Evolutionary conservation across 2,797 vertebrate species (phyloP), one percentile per base, ranked within the genome.

Genomic region (Epinephelus malabaricus): DNA sequence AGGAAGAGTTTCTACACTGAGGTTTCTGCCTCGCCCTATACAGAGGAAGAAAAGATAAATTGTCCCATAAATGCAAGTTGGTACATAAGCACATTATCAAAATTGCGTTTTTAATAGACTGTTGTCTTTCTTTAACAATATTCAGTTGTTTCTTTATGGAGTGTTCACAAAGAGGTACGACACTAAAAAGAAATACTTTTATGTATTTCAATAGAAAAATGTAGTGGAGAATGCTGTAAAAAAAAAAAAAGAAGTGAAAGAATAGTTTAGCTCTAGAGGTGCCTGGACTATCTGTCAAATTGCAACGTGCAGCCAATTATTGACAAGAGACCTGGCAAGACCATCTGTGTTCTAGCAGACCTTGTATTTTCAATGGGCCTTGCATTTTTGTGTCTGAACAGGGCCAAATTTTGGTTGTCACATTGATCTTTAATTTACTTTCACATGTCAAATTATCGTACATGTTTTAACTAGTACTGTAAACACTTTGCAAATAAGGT

Each of bases 401-500:
- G 60, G 5, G 49, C 12, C 19, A 55, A 12, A 21, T 58, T 68
- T 21, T 67, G 43, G 3, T 54, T 23, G 3, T 46, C 47, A 54
- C 15, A 30, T 12, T 45, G 2, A 40, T 53, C 15, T 53, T 77
- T 40, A 51, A 66, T 73, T 62, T 14, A 38, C n/a, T 49, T 67
- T 38, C 23, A 40, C 34, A 40, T 68, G 46, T 21, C 21, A 71
- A 59, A 43, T 50, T n/a, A 55, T 21, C 43, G 6, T 13, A 40
- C 0, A 21, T 56, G 61, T 60, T 80, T 21, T 23, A 47, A 65
- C 30, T 10, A 38, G 45, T 17, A 30, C 60, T 67, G 3, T 38
- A 53, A 25, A 49, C 38, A 63, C 14, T 74, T 60, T 55, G 73
- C 19, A 43, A 45, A 73, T 63, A 70, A 69, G 14, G 27, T 10